Evolutionary conservation across 2,797 vertebrate species (phyloP), one percentile per base, ranked within the genome.

Genomic region (Hypotaenidia philippensis): DNA sequence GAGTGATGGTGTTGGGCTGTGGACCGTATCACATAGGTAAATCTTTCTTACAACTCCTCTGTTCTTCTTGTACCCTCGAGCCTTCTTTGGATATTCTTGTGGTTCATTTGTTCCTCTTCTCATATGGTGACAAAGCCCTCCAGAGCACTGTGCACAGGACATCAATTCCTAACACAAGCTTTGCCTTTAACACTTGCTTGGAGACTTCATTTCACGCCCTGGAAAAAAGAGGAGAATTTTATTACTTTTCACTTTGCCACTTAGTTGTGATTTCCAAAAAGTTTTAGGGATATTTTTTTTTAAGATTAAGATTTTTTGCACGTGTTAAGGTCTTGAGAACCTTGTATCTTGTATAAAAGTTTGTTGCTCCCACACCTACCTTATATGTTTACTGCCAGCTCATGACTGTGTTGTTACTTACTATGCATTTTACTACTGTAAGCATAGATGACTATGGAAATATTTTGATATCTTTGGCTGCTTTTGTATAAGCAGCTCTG

Each of bases 21-120:
- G 99, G 99, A 74, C 99, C 99, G 0, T 99, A 99, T 97, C 99
- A 99, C 96, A 99, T 99, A 90, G 99, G 99, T 99, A 98, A 98
- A 98, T 84, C 95, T 96, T 96, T 26, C 75, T 90, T 92, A 87
- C 44, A 83, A 2, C 70, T 91, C 38, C 47, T 85, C 61, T 40
- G 11, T 60, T 92, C 65, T 93, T 56, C 63, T 82, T 49, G 25
- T 40, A 75, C 89, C 84, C 84, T 71, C 2, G 19, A 91, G 56
- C 55, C 22, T 75, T 85, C 64, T 88, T 87, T 4, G 6, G 74
- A 14, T 93, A 65, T 89, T 79, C 64, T 63, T 80, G 75, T 89
- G 72, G n/a, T 90, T 94, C 70, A 18, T 89, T 93, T 93, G 36
- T 57, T 93, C 44, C 18, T 83, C 38, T 89, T 78, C 64, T 81